Percentiles rank a stretch among this genome's conserved stretches.
These are phyloP conservation scores for Passer domesticus DNA, from an alignment of 2,113 vertebrate species.

Conservation along the genomic window DNA sequence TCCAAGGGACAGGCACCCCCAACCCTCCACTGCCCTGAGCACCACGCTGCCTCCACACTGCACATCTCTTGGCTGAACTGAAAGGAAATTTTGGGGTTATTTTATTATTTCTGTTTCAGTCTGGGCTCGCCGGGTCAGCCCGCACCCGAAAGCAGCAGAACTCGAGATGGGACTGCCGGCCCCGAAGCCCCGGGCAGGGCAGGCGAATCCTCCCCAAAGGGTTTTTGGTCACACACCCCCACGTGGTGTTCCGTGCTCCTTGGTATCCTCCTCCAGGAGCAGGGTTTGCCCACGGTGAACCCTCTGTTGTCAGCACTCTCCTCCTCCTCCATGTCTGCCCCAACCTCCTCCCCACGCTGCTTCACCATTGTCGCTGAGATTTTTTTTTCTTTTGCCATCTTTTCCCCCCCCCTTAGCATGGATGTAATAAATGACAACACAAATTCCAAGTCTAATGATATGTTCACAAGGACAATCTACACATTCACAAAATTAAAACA, in stretches of 20 bases:
- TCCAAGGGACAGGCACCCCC: background rate
- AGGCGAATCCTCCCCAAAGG: background rate
- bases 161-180: rapidly evolving
- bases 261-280: background rate
- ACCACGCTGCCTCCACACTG: slow-evolving; percentile 59
- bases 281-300: background rate
- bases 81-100: background rate
- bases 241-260: background rate
- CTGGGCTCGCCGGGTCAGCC: background rate
- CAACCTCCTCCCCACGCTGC: background rate
- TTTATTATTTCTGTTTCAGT: background rate
- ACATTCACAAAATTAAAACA: slow-evolving; percentile 78
- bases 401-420: background rate
- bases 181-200: rapidly evolving
- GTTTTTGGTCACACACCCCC: background rate
- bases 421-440: slow-evolving; percentile 74
- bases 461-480: slow-evolving; percentile 77
- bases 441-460: slow-evolving; percentile 72
- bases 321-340: background rate
- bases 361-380: background rate
- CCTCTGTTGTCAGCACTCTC: slow-evolving; percentile 4
- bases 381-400: background rate
- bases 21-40: slow-evolving; percentile 77
- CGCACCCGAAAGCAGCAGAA: rapidly evolving
- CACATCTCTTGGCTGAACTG: background rate